Conservation (phyloP, 1,140 invertebrate genomes). For the Macrostomum lignano region DNA sequence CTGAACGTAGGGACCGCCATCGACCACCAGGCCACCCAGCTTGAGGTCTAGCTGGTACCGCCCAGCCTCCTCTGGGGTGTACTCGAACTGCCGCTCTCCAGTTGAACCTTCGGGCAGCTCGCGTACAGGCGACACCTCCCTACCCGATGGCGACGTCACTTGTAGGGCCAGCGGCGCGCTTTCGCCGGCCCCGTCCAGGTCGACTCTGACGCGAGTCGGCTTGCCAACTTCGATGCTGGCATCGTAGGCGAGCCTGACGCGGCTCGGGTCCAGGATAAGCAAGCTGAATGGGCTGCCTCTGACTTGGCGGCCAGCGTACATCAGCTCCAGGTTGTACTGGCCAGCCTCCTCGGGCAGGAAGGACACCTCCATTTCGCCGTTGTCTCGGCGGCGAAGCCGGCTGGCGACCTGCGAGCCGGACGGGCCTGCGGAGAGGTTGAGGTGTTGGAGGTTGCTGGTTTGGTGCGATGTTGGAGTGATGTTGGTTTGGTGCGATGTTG, state of each 20-base stretch:
- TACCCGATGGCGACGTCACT: slow-evolving; percentile 37
- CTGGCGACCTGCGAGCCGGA: slow-evolving; percentile 71
- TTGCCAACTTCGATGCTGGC: slow-evolving; percentile 27
- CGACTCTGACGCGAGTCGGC: slow-evolving; percentile 15
- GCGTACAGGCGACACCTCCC: slow-evolving; percentile 26
- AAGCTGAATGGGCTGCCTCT: slow-evolving; percentile 68
- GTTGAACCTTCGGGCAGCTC: slow-evolving; percentile 33
- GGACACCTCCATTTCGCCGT: slow-evolving; percentile 71
- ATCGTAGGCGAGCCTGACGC: slow-evolving; percentile 29
- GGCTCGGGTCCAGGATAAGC: slow-evolving; percentile 58
- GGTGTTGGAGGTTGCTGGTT: too few relatives aligned
- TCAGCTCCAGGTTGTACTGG: slow-evolving; percentile 53
- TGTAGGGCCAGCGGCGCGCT: slow-evolving; percentile 10
- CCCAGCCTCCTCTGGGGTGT: slow-evolving; percentile 56
- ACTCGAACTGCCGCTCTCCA: slow-evolving; percentile 52
- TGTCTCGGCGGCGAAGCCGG: slow-evolving; percentile 75
- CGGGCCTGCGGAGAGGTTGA: slow-evolving; percentile 56
- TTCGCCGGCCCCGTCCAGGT: slow-evolving; percentile 13
- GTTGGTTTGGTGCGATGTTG: too few relatives aligned
- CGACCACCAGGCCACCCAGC: slow-evolving; percentile 29
- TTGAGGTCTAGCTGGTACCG: slow-evolving; percentile 31
- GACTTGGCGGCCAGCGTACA: slow-evolving; percentile 58
- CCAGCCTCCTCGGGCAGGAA: slow-evolving; percentile 71
- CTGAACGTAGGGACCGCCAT: slow-evolving; percentile 37
- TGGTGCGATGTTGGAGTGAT: too few relatives aligned